Evolutionary conservation across 64 coral and sea anemone species (phyloP), one percentile per base, ranked within the genome.

Genomic region (Actinia tenebrosa): DNA sequence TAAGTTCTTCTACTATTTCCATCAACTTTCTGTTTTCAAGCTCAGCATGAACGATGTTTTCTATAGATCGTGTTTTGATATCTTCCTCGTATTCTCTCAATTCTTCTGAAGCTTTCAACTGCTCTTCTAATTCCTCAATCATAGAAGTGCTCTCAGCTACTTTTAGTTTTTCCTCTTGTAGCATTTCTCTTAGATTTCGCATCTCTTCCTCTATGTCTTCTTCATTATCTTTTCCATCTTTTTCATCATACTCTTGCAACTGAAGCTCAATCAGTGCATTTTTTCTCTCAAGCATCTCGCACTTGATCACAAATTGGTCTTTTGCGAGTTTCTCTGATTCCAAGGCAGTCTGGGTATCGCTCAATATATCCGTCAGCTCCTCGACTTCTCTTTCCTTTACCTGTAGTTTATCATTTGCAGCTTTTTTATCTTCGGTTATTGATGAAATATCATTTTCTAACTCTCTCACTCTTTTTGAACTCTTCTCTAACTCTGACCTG

Each of bases 1-100:
- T 90, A 10, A 97, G 43, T 4, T 91, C 91, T 62, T 97, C 94
- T 20, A 93, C 88, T 18, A 97, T 71, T 64, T 90, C 87, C 7
- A 90, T 63, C 11, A 97, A 87, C 72, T 90, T 84, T 80, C 91
- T 87, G 26, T 97, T 97, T 86, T 97, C 88, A 69, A 87, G 75
- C 59, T 97, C 94, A 54, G 88, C 94, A 62, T 89, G 86, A 80
- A 77, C 91, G 16, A 93, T 84, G 52, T 84, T 91, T 66, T 97
- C 94, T 44, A 97, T 93, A 9, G 94, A 97, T 61, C 84, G 86
- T 7, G 91, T 87, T 44, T 93, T 93, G 52, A 97, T 97, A 27
- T 81, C 86, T 77, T 97, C 89, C n/a, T 88, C 91, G 80, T 97
- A 90, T 53, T 93, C 83, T 52, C 89, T 87, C 37, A 84, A 84